phyloP scores from a whole-genome alignment of 2,797 vertebrate genomes.

The Parauchenoglanis ngamensis region DNA sequence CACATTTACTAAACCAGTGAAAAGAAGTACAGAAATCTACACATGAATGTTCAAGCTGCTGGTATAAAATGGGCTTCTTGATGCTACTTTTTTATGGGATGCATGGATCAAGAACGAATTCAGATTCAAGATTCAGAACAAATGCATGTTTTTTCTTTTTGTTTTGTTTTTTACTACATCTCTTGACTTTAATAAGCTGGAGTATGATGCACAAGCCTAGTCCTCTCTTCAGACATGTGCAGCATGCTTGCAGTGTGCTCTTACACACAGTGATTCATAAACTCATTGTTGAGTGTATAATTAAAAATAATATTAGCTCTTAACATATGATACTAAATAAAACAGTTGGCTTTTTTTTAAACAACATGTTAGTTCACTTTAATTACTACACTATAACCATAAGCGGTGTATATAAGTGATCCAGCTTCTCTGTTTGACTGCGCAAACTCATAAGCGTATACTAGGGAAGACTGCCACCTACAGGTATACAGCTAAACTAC shows the following conservation, averaged over 20 bases:
- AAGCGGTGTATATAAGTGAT: neutral
- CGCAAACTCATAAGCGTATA: neutral
- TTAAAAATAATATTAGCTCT: neutral
- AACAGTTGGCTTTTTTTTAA: no score
- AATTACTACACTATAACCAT: neutral
- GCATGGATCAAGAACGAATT: neutral
- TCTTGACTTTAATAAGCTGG: neutral
- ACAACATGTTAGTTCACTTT: neutral
- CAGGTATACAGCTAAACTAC: neutral
- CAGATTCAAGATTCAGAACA: neutral
- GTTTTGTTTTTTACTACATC: neutral
- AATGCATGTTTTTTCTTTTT: neutral
- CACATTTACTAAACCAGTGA: neutral
- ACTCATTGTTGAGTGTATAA: neutral
- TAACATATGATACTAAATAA: no score
- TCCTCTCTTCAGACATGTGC: neutral
- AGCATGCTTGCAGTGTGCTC: neutral
- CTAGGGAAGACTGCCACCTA: constrained; percentile 26
- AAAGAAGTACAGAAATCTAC: neutral
- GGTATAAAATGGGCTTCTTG: neutral
- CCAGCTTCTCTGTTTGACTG: neutral
- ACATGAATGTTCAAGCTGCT: neutral
- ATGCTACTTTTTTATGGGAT: neutral
- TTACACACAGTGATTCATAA: neutral
- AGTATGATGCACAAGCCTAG: neutral